Evolutionary conservation across 2,888 invertebrate genomes (phyloP).

Genomic region (Plutella xylostella): DNA sequence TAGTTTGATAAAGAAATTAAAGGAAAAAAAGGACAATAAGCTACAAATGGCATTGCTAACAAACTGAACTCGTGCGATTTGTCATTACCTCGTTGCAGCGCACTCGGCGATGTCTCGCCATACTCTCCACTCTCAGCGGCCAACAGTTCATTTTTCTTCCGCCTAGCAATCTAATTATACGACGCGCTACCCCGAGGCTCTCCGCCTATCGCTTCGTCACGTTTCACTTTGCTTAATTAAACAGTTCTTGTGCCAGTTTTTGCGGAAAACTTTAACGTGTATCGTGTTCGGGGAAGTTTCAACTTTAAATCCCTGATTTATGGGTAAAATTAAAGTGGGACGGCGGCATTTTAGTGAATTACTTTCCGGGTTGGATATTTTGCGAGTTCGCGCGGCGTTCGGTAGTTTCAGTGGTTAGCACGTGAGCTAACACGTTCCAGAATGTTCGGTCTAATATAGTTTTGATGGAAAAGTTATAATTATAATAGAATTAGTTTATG

Average conservation of each 20-base stretch:
- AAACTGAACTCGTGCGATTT: no score
- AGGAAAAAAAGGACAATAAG: not conserved
- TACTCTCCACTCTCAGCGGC: no score
- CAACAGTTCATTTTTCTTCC: not conserved
- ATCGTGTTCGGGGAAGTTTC: not conserved
- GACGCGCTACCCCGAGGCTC: slow-evolving; percentile 1
- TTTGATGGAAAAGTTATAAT: no score
- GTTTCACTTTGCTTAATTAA: slow-evolving; percentile 48
- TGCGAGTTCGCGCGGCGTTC: no score
- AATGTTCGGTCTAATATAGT: no score
- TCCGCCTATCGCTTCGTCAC: slow-evolving; percentile 32
- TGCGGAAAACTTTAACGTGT: slow-evolving; percentile 13
- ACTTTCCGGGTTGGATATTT: no score
- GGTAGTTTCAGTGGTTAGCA: no score
- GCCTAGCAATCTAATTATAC: slow-evolving; percentile 4
- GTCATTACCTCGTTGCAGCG: no score
- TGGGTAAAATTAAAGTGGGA: slow-evolving; percentile 8
- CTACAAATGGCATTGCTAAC: no score
- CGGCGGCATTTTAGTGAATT: slow-evolving; percentile 5
- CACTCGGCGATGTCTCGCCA: no score
- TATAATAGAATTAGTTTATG: no score
- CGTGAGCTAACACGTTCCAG: no score
- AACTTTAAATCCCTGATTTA: slow-evolving; percentile 3
- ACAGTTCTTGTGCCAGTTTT: slow-evolving; percentile 34
- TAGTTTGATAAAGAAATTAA: not conserved